Evolutionary conservation across 2,113 vertebrate species (phyloP), one percentile per base, ranked within the genome.

Genomic region (Bos indicus): DNA sequence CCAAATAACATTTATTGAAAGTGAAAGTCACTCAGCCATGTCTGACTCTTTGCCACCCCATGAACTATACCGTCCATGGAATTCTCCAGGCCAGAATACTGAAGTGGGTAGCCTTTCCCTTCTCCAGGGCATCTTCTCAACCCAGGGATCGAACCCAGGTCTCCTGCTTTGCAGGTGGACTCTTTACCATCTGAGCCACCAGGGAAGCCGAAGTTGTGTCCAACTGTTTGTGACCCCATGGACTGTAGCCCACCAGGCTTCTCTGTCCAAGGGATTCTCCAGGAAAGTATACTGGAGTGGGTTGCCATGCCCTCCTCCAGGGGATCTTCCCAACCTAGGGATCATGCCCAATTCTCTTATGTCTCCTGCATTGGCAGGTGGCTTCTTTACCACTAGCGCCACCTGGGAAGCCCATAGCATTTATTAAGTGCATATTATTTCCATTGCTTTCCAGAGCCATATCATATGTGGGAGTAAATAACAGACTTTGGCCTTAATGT

Each of bases 391-490:
- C n/a, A 40, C 19, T 40, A 71, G 10, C 1, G 1, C 19, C 67
- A 23, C 67, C n/a, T 71, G 67, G n/a, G 67, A 71, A 21, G 67
- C n/a, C 67, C n/a, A 19, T 23, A 40, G 57, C 8, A 40, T 59
- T 71, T 91, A 54, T 48, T 54, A 57, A 96, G 1, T 59, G 14
- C 30, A 4, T 84, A 48, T 82, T 89, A 52, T 78, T 95, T 77
- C 40, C 11, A 10, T 91, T 97, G 59, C 23, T 88, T 94, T 88
- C 10, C 43, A 60, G 71, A 40, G 6, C 59, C 23, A 0, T 78
- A 33, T 67, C n/a, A 86, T 52, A 78, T 28, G 25, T 43, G 51
- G 54, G 14, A 88, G 40, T 48, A 54, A 89, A 21, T 12, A 46
- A 67, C 6, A n/a, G 28, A 33, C 2, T 80, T 78, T 46, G 77